Percentiles rank a stretch among this genome's conserved stretches.
Evolutionary conservation across 2,113 vertebrate genomes (phyloP).

Genomic region (Xyrauchen texanus): DNA sequence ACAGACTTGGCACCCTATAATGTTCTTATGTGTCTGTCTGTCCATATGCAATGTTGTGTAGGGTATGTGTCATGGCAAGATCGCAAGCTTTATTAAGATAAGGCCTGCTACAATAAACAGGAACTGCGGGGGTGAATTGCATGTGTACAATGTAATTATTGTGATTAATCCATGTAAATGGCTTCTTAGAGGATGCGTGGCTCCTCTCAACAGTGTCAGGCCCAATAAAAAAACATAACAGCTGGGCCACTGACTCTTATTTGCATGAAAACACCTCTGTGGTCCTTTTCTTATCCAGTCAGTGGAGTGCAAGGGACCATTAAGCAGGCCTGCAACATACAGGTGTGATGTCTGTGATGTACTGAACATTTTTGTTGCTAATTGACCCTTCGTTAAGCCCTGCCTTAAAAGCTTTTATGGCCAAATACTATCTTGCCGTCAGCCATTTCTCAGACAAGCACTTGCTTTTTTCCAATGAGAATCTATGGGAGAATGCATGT

Average conservation of each 20-base stretch:
- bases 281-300: not conserved
- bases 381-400: no score
- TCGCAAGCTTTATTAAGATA: conserved; percentile 47
- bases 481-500: no score
- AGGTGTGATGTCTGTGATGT: no score
- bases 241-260: not conserved
- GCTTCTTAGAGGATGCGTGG: conserved; percentile 45
- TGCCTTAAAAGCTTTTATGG: no score
- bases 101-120: conserved; percentile 53
- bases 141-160: conserved; percentile 53
- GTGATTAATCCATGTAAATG: conserved; percentile 48
- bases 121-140: conserved; percentile 50
- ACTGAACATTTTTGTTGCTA: no score
- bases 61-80: conserved; percentile 46
- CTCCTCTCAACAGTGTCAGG: not conserved
- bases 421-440: no score
- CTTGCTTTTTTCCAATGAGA: not conserved
- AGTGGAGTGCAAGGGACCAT: not conserved
- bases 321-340: not conserved
- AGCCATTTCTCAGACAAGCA: not conserved
- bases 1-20: conserved; percentile 39
- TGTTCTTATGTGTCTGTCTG: conserved; percentile 26
- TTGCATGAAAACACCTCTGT: not conserved
- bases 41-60: not conserved
- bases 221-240: conserved; percentile 14